Base-by-base conservation (phyloP, 2,888 invertebrate genomes). In the Sarcophaga carnaria region DNA sequence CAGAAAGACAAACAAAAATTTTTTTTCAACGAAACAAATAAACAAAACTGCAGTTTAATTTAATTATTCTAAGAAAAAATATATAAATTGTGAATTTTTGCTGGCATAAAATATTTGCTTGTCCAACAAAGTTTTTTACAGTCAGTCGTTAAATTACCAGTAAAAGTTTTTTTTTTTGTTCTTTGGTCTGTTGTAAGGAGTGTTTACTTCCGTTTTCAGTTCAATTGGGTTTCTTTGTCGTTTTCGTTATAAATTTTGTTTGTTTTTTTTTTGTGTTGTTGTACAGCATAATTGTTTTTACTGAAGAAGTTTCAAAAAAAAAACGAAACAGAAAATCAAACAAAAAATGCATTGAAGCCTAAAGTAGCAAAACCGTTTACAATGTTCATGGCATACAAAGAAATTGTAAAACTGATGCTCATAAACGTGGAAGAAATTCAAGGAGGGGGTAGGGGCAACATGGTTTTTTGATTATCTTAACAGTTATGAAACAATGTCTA, bases 131-230 rank as follows among this genome's bases (percentile, higher is more conserved):
- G 54, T 60, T n/a, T 75, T 22, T 45, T 4, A n/a, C 62, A 63
- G 69, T 49, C 82, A 76, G 67, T 82, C 81, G 70, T 87, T 79
- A 83, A 87, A 84, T 87, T 77, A 80, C 76, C 1, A 64, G 12
- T 54, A 81, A 54, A 37, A 37, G 8, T 37, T 37, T 37, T 37
- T 37, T 22, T 22, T 54, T 49, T 0, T 49, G 8, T 54, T 54
- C 10, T 17, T 14, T 14, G 4, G 12, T 0, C 14, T 83, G 78
- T 87, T 71, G 78, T 59, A 71, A 84, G 84, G 67, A 87, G 87
- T 87, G 87, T 69, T 81, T 87, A 87, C 87, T 84, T 87, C 87
- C 84, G 87, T 87, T 84, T 54, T 78, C 14, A 60, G 14, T 60
- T 70, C 8, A 12, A 62, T 74, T 62, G 60, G 37, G 20, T 27